Base-by-base conservation (phyloP, 2,797 vertebrate genomes). In the Cynodonichthys magdalenae region DNA sequence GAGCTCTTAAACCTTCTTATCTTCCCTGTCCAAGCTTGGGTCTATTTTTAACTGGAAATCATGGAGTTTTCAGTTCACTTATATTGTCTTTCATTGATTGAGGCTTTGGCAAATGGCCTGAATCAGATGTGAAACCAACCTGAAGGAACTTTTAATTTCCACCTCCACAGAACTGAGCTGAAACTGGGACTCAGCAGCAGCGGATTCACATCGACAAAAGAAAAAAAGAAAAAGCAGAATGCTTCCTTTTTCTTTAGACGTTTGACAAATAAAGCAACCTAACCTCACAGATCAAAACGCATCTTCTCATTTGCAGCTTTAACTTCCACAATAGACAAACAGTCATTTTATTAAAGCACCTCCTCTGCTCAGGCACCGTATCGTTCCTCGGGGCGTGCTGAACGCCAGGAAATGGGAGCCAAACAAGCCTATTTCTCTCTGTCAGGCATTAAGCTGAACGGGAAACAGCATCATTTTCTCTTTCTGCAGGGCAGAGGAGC, bases 361-460 rank as follows among this genome's bases (percentile, higher is more conserved):
- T 85, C 77, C 81, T 67, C 42, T 76, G 74, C 75, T 83, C 75
- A 74, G 76, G 55, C 69, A 74, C 69, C 71, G 11, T 73, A 75
- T 87, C 60, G 66, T 84, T 79, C 80, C 78, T 71, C 19, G 54
- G 67, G 74, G 75, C 74, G 77, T 77, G 76, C 69, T 76, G 71
- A 76, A 79, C 77, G 77, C 71, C 59, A 45, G 51, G 57, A 80
- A 79, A 84, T 69, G 47, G 69, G 67, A 70, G 53, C 66, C 75
- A 83, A 84, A 81, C 83, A 82, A 85, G 75, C 77, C 73, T 48
- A 61, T 86, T 85, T 77, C 48, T 15, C 59, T 69, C 60, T 74
- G 70, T 68, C 61, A 80, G 77, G 69, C 82, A 79, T 84, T 80
- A 79, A 68, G 72, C 77, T 74, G 79, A 75, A 85, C 71, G 71